These are phyloP conservation scores for Ctenicera cuprea DNA, from an alignment of 2,888 invertebrate species.

Conservation along the genomic window DNA sequence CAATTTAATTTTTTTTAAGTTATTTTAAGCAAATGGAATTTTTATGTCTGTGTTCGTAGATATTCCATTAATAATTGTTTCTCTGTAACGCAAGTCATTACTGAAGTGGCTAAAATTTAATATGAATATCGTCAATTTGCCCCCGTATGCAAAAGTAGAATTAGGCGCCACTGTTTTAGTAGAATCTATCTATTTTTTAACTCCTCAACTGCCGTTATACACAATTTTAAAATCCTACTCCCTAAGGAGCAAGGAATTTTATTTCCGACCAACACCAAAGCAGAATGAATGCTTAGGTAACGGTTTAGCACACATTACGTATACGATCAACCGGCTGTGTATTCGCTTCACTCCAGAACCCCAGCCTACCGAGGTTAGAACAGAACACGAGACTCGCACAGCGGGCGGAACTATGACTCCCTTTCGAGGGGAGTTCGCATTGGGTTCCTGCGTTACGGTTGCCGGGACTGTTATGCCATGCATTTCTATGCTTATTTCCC, in stretches of 20 bases:
- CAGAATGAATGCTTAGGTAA: background rate
- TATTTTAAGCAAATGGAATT: too few relatives aligned
- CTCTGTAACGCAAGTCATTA: too few relatives aligned
- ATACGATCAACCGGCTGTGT: slow-evolving; percentile 5
- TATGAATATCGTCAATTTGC: too few relatives aligned
- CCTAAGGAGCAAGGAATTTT: background rate
- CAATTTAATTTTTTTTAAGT: too few relatives aligned
- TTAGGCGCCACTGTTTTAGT: too few relatives aligned
- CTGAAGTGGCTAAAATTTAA: too few relatives aligned
- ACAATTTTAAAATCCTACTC: too few relatives aligned
- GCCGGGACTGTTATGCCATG: slow-evolving; percentile 35
- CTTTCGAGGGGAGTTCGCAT: slow-evolving; percentile 22
- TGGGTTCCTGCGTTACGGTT: background rate
- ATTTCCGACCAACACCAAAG: background rate
- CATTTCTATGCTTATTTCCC: slow-evolving; percentile 34
- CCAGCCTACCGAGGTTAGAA: slow-evolving; percentile 29
- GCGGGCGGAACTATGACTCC: slow-evolving; percentile 26
- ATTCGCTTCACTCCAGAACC: slow-evolving; percentile 7
- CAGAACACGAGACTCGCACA: slow-evolving; percentile 26
- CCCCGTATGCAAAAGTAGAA: too few relatives aligned
- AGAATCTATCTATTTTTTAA: too few relatives aligned
- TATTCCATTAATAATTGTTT: too few relatives aligned
- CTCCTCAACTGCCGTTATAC: too few relatives aligned
- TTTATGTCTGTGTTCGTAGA: too few relatives aligned
- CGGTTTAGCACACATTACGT: background rate